Percentiles rank a stretch among this genome's conserved stretches.
These are phyloP conservation scores for Rhizoglyphus robini DNA, from an alignment of 1,140 invertebrate genomes.

Conservation along the genomic window DNA sequence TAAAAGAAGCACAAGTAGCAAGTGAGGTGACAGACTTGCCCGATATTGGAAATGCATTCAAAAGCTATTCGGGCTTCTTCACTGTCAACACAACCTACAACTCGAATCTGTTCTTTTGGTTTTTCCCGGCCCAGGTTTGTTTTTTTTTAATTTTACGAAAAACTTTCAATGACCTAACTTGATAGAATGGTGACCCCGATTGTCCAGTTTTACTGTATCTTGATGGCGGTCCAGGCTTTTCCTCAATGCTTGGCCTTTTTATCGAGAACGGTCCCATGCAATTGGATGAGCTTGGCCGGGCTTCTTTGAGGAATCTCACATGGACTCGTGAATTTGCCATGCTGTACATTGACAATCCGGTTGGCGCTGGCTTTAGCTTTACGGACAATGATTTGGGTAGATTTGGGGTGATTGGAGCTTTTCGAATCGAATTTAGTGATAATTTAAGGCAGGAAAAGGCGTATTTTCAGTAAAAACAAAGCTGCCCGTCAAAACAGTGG, in stretches of 20 bases:
- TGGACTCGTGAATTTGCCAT: no score
- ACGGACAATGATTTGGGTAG: no score
- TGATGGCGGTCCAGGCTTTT: conserved; percentile 64
- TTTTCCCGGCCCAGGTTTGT: no score
- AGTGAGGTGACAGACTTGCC: conserved; percentile 17
- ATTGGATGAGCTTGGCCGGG: conserved; percentile 39
- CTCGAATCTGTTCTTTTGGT: conserved; percentile 27
- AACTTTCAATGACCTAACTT: neutral
- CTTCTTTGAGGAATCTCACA: conserved; percentile 43
- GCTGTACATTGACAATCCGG: no score
- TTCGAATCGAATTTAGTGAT: no score
- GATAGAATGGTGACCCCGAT: conserved; percentile 24
- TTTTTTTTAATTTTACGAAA: conserved; percentile 13
- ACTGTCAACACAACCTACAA: conserved; percentile 22
- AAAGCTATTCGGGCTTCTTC: conserved; percentile 19
- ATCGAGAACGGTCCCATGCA: conserved; percentile 61
- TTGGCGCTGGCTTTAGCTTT: no score
- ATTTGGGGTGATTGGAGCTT: no score
- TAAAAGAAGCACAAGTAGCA: no score
- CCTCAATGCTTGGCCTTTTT: conserved; percentile 65
- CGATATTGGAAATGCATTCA: neutral
- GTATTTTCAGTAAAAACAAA: no score
- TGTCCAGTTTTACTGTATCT: conserved; percentile 66
- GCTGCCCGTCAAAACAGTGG: no score
- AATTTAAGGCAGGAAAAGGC: no score